A percentile compares a stretch with the other conserved stretches of the same genome.
phyloP scores from a whole-genome alignment of 2,113 vertebrate species.

The Siniperca chuatsi region DNA sequence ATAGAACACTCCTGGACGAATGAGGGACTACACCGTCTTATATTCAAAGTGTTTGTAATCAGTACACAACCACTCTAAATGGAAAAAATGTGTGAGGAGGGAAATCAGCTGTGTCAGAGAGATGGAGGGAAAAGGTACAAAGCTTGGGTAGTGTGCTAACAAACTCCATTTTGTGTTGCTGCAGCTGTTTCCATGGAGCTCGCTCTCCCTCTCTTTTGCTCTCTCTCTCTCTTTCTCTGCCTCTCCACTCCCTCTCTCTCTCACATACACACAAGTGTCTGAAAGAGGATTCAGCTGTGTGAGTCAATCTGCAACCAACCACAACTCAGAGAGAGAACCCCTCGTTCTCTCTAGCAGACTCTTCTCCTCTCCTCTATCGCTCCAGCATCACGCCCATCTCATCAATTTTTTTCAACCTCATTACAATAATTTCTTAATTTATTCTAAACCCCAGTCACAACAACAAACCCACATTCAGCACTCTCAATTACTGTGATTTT shows the following conservation, averaged over 20 bases:
- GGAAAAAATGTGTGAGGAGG: conserved; percentile 47
- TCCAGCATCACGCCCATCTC: conserved; percentile 66
- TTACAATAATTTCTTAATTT: conserved; percentile 79
- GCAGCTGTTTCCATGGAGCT: conserved; percentile 82
- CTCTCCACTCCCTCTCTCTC: conserved; percentile 17
- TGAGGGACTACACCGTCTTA: too few species aligned
- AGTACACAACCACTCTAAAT: conserved; percentile 50
- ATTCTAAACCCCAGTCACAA: conserved; percentile 69
- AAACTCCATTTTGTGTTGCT: conserved; percentile 81
- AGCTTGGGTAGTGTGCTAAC: conserved; percentile 75
- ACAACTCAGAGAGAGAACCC: conserved; percentile 54
- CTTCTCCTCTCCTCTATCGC: conserved; percentile 41
- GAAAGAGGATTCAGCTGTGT: conserved; percentile 78
- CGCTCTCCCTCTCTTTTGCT: conserved; percentile 55
- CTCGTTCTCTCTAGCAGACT: conserved; percentile 48
- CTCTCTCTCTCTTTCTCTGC: conserved; percentile 34
- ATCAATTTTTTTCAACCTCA: conserved; percentile 63
- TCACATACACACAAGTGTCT: conserved; percentile 55
- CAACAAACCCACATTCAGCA: conserved; percentile 68
- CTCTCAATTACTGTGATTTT: conserved; percentile 65
- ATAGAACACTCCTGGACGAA: too few species aligned
- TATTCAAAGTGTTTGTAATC: conserved; percentile 46
- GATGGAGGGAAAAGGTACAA: conserved; percentile 72
- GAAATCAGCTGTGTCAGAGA: conserved; percentile 65
- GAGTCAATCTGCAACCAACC: conserved; percentile 71